These are phyloP conservation scores for Petroica traversi DNA, from an alignment of 2,113 vertebrate genomes.

Conservation along the genomic window DNA sequence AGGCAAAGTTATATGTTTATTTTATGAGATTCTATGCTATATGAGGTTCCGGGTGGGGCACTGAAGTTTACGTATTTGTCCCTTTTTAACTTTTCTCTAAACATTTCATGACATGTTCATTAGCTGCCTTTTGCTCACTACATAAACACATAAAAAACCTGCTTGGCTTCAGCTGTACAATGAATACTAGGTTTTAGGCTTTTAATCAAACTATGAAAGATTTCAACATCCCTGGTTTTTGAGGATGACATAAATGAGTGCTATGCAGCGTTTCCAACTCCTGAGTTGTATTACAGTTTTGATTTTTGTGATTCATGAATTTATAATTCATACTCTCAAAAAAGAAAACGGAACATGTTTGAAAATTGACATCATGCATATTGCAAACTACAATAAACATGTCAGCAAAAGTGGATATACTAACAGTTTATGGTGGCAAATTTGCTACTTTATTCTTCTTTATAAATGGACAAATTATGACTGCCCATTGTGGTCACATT, in stretches of 20 bases:
- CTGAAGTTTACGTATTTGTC: background rate
- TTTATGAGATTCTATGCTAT: background rate
- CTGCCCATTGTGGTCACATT: slow-evolving; percentile 51
- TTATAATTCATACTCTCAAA: slow-evolving; percentile 11
- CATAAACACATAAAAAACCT: background rate
- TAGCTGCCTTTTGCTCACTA: slow-evolving; percentile 21
- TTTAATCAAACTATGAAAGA: slow-evolving; percentile 31
- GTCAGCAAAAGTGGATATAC: slow-evolving; percentile 55
- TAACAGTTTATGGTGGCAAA: slow-evolving; percentile 44
- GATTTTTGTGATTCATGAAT: slow-evolving; percentile 28
- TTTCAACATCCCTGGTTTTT: background rate
- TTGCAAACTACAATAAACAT: slow-evolving; percentile 44
- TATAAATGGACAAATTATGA: slow-evolving; percentile 43
- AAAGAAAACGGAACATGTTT: slow-evolving; percentile 48
- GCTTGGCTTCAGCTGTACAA: background rate
- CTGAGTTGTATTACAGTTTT: background rate
- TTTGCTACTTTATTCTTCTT: slow-evolving; percentile 49
- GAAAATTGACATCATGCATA: slow-evolving; percentile 22
- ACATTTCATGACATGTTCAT: background rate
- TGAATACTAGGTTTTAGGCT: background rate
- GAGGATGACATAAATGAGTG: background rate
- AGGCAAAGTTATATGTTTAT: background rate
- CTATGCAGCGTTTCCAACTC: background rate
- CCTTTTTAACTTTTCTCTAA: background rate
- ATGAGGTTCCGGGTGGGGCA: background rate